Base-by-base conservation (phyloP, 1,140 invertebrate species). In the Drosophila kurseongensis region DNA sequence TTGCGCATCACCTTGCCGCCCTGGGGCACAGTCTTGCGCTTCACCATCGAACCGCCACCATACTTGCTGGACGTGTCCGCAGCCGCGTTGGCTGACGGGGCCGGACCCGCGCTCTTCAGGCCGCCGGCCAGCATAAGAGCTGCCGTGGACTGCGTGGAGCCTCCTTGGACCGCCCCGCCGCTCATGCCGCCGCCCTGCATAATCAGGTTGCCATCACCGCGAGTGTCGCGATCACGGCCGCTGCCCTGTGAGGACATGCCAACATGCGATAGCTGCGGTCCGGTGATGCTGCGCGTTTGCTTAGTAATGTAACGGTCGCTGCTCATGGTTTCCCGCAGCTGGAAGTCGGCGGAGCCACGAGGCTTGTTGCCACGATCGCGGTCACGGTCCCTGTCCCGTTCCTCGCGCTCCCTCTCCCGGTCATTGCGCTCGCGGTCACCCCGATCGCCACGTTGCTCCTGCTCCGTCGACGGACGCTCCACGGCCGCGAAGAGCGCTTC, bases 401-500 rank as follows among this genome's bases (percentile, higher is more conserved):
- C 89, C 18, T 81, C 79, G 18, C 85, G 80, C 18, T 90, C 86
- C 41, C 80, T 78, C 29, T 91, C 89, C 9, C 81, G 81, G 8
- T 91, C 89, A 27, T 74, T 71, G 23, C 81, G 68, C 10, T 91
- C 83, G 8, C 83, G 61, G 9, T 91, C 84, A 12, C 84, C 83
- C 10, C 74, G 44, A 14, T 91, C 80, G 1, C 60, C 58, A 47
- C 66, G 60, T 13, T 77, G 69, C 5, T 88, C 68, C 35, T 91
- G 74, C 7, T 73, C 57, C 4, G 32, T 29, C 40, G 48, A 51
- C 9, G 91, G 91, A 29, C 95, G 93, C 68, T 95, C 93, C 18
- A 96, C 96, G 16, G 96, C 95, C 16, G 96, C 96, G 93, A 95
- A 98, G 78, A 95, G 93, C 5, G 90, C 60, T 79, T 97, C 97